Percentiles rank a stretch among this genome's conserved stretches.
Evolutionary conservation across 2,888 invertebrate species (phyloP).

Genomic region (Conistra vaccinii): DNA sequence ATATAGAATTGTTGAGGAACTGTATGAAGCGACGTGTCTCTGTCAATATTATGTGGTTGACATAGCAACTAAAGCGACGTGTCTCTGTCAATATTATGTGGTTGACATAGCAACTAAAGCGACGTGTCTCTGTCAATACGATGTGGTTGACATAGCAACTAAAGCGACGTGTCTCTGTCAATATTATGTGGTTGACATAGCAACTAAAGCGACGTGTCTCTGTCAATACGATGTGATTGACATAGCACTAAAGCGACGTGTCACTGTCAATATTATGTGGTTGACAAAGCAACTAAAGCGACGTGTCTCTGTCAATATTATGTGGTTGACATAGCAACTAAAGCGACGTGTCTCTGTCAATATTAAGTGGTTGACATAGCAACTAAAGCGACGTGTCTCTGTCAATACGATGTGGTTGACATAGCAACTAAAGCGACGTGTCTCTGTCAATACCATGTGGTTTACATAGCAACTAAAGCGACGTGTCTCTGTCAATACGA

Average conservation of each 20-base stretch:
- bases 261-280: neutral
- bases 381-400: neutral
- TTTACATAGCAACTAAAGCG: neutral
- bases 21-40: neutral
- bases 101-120: neutral
- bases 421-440: neutral
- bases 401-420: neutral
- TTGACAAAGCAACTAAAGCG: conserved; percentile 1
- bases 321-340: neutral
- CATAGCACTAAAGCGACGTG: neutral
- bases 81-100: neutral
- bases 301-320: neutral
- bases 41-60: neutral
- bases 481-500: neutral
- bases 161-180: neutral
- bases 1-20: neutral
- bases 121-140: neutral
- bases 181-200: neutral
- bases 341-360: neutral
- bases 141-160: neutral
- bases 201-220: neutral
- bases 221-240: neutral
- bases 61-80: neutral
- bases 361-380: neutral
- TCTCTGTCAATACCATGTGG: neutral